Evolutionary conservation across 1,140 invertebrate species (phyloP).

Genomic region (Trichoplusia ni): DNA sequence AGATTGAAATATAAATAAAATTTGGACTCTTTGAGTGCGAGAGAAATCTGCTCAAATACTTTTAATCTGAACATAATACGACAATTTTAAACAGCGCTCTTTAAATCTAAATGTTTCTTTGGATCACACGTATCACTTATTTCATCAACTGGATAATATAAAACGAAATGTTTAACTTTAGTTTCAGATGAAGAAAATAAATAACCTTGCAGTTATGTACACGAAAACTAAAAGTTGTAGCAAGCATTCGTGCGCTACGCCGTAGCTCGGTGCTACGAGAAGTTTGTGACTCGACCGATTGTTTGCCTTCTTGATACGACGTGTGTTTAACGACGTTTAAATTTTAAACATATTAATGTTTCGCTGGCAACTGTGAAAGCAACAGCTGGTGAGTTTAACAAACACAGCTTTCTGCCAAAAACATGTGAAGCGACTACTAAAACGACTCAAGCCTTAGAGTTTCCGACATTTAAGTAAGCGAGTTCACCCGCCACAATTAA

Average conservation of each 20-base stretch:
- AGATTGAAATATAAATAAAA: neutral
- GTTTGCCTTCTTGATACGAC: conserved; percentile 13
- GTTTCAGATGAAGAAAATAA: neutral
- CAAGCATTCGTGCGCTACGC: conserved; percentile 7
- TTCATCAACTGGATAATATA: no score
- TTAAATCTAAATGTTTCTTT: no score
- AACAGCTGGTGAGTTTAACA: conserved; percentile 1
- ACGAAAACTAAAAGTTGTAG: conserved; percentile 17
- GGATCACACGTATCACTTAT: no score
- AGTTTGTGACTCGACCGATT: conserved; percentile 12
- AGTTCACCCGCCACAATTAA: conserved; percentile 29
- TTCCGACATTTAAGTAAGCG: conserved; percentile 4
- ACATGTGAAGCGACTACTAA: conserved; percentile 1
- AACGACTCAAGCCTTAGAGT: neutral
- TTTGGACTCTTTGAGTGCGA: no score
- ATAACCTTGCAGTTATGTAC: conserved; percentile 9
- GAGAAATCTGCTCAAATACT: no score
- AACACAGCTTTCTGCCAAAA: neutral
- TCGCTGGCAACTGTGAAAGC: neutral
- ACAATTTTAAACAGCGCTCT: no score
- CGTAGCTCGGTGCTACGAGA: conserved; percentile 16
- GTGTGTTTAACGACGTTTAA: conserved; percentile 5
- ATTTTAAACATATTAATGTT: conserved; percentile 24
- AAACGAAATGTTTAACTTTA: neutral
- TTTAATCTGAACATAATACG: no score